Conservation (phyloP, 2,113 vertebrate species). For the human region DNA sequence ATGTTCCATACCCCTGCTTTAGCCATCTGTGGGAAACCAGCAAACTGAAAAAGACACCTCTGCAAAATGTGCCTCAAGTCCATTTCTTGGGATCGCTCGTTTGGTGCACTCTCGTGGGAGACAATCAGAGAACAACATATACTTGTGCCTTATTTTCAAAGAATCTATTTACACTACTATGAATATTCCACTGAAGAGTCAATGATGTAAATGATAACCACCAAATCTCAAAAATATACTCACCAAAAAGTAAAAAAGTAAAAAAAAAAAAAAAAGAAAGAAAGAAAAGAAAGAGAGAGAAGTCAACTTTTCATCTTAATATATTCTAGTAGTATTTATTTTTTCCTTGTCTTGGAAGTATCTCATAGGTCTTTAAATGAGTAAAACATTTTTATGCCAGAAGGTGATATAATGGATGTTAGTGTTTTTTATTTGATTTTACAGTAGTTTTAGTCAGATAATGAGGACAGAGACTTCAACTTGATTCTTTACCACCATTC, state of each 20-base stretch:
- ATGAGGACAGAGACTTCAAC: not conserved
- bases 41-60: slow-evolving; percentile 69
- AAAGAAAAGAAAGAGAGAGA: not conserved
- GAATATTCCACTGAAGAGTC: not conserved
- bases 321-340: not conserved
- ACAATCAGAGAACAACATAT: slow-evolving; percentile 37
- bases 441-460: not conserved
- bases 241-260: not conserved
- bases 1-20: slow-evolving; percentile 70
- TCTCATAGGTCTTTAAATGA: not conserved
- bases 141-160: slow-evolving; percentile 61
- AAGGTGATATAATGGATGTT: not conserved
- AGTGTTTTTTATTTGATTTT: not conserved
- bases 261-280: too few species aligned
- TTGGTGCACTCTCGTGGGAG: slow-evolving; percentile 34
- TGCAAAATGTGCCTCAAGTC: slow-evolving; percentile 54
- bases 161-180: not conserved
- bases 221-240: accelerated
- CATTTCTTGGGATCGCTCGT: slow-evolving; percentile 36
- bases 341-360: not conserved
- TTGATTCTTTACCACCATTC: not conserved
- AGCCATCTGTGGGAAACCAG: slow-evolving; percentile 73
- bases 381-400: not conserved
- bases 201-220: not conserved
- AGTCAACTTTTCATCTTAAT: not conserved